Percentiles rank a stretch among this genome's conserved stretches.
These are phyloP conservation scores for Gadus macrocephalus DNA, from an alignment of 2,113 vertebrate genomes.

Conservation along the genomic window DNA sequence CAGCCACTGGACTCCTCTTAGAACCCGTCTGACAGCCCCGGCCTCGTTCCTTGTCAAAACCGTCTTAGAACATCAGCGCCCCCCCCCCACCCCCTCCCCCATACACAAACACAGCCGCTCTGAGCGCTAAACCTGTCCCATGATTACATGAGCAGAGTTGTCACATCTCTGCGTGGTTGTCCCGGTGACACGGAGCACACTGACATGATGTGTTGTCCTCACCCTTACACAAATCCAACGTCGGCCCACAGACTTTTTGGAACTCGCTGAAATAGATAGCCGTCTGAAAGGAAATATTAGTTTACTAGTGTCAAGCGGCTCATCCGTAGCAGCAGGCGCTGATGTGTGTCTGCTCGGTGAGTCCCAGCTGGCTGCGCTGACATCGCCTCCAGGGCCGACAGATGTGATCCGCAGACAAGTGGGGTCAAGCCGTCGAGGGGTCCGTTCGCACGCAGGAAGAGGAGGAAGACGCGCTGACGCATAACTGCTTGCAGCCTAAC, in stretches of 20 bases:
- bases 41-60: constrained; percentile 73
- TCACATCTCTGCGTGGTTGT: neutral
- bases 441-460: constrained; percentile 33
- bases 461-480: constrained; percentile 37
- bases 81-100: neutral
- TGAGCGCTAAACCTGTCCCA: constrained; percentile 7
- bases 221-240: constrained; percentile 9
- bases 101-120: no score
- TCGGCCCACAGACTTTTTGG: constrained; percentile 45
- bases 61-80: constrained; percentile 62
- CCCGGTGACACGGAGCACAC: constrained; percentile 57
- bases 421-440: constrained; percentile 63
- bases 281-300: constrained; percentile 50
- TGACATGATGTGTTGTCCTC: constrained; percentile 57
- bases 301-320: constrained; percentile 59
- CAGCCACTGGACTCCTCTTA: constrained; percentile 59
- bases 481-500: constrained; percentile 61
- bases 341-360: constrained; percentile 53
- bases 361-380: constrained; percentile 61
- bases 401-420: constrained; percentile 59
- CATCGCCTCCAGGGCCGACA: constrained; percentile 66
- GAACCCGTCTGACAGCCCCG: constrained; percentile 70
- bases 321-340: constrained; percentile 50
- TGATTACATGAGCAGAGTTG: constrained; percentile 22
- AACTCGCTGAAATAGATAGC: constrained; percentile 37